Evolutionary conservation across 1,140 invertebrate genomes (phyloP).

Genomic region (Gryon sp.): DNA sequence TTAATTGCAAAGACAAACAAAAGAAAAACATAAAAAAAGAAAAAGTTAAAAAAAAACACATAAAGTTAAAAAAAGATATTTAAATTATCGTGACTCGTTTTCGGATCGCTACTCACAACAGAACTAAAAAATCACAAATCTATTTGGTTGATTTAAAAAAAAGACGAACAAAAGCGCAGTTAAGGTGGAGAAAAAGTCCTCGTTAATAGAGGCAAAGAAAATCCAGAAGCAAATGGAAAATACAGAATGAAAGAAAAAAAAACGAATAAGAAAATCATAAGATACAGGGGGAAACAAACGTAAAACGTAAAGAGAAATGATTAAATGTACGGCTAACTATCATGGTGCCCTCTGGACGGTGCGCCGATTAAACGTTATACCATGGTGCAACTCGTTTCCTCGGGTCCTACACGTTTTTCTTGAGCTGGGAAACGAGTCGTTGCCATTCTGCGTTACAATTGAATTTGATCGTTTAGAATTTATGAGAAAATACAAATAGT

Average conservation of each 20-base stretch:
- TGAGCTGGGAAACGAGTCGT: slow-evolving; percentile 70
- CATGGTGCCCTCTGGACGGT: slow-evolving; percentile 52
- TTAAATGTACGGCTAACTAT: slow-evolving; percentile 36
- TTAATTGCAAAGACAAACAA: slow-evolving; percentile 13
- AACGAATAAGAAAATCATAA: not conserved
- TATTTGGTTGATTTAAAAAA: slow-evolving; percentile 12
- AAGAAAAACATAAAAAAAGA: slow-evolving; percentile 13
- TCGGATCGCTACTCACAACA: slow-evolving; percentile 63
- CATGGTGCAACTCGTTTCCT: slow-evolving; percentile 46
- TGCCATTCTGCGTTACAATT: slow-evolving; percentile 77
- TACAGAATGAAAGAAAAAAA: slow-evolving; percentile 14
- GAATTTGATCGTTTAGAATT: slow-evolving; percentile 81
- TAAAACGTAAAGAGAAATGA: not conserved
- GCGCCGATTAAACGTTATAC: slow-evolving; percentile 54
- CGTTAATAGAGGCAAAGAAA: slow-evolving; percentile 18
- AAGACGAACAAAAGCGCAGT: slow-evolving; percentile 17
- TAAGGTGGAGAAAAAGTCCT: not conserved
- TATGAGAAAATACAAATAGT: slow-evolving; percentile 77
- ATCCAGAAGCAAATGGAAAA: slow-evolving; percentile 14
- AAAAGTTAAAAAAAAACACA: slow-evolving; percentile 22
- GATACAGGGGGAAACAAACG: not conserved
- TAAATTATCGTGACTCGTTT: slow-evolving; percentile 73
- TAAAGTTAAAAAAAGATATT: not conserved
- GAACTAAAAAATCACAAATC: slow-evolving; percentile 24
- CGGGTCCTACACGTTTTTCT: slow-evolving; percentile 26